These are phyloP conservation scores for Nycticryphes semicollaris DNA, from an alignment of 2,113 vertebrate species.

Conservation along the genomic window DNA sequence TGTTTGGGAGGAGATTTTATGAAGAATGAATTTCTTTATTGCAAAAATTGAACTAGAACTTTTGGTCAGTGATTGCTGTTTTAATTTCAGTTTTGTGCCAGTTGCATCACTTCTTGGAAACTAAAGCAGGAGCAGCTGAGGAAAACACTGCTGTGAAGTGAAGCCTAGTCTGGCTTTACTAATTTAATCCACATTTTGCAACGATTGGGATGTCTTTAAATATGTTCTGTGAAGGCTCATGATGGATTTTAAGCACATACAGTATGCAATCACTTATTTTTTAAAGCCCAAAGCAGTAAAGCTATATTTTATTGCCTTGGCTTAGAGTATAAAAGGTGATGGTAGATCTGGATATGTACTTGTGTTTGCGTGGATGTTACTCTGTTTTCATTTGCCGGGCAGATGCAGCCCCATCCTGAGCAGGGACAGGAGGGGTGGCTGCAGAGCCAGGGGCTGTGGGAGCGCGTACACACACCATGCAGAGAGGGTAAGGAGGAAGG, in stretches of 20 bases:
- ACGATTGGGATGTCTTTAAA: neutral
- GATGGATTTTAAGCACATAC: constrained; percentile 34
- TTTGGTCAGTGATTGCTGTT: constrained; percentile 4
- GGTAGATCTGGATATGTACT: neutral
- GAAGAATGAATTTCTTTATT: neutral
- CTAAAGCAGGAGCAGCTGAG: constrained; percentile 2
- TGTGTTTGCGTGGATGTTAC: neutral
- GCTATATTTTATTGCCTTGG: constrained; percentile 10
- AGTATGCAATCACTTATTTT: neutral
- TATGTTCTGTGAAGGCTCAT: neutral
- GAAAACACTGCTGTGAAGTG: neutral
- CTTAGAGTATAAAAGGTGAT: neutral
- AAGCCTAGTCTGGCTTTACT: constrained; percentile 7
- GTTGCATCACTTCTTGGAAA: constrained; percentile 19
- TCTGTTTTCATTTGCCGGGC: neutral
- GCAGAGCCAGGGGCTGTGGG: neutral
- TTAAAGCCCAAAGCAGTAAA: neutral
- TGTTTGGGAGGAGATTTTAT: neutral
- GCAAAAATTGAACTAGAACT: neutral
- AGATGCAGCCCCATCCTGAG: neutral
- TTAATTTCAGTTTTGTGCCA: constrained; percentile 7
- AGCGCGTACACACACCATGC: accelerated
- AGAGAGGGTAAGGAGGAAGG: neutral
- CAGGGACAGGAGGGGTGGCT: neutral
- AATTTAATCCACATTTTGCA: constrained; percentile 42